Evolutionary conservation across 2,888 invertebrate species (phyloP), one percentile per base, ranked within the genome.

Genomic region (Plagiodera versicolora): DNA sequence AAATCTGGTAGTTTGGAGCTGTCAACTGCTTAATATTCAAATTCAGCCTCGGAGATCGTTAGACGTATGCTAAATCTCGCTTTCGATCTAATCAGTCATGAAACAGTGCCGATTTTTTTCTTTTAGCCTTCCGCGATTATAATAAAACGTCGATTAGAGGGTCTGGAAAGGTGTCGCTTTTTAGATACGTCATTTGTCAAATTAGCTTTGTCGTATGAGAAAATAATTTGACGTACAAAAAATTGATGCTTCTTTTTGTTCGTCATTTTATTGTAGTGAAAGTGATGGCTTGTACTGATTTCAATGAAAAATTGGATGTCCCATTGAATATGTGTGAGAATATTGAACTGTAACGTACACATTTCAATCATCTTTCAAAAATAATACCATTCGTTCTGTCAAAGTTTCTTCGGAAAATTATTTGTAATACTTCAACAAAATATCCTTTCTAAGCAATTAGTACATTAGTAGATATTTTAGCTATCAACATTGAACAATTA

Each of bases 121-220:
- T 14, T 39, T 9, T 39, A 2, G 54, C 50, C 57, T 46, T 61
- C 46, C 16, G 44, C 44, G 58, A 70, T 72, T 72, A 70, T 67
- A 74, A 74, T 74, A 74, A 74, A 73, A 73, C 72, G 69, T 67
- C 72, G 71, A 74, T 74, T 74, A 74, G 68, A 56, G 65, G 57
- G 49, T 46, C 17, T 52, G 17, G 48, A 64, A 57, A 57, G 58
- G 60, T 56, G 19, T 46, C 53, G 50, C 65, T 70, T 71, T 66
- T 65, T 64, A 46, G 59, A 20, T 45, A 48, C 49, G 67, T 67
- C 65, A 72, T 73, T 72, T 72, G 73, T 72, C 72, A 72, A 67
- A 70, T 72, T 71, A 70, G 67, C 63, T 70, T 71, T 70, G 70
- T 69, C 65, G 61, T 64, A 68, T 65, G 71, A 72, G 67, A 67